Evolutionary conservation across 2,113 vertebrate species (phyloP), one percentile per base, ranked within the genome.

Genomic region (Nannospalax galili): DNA sequence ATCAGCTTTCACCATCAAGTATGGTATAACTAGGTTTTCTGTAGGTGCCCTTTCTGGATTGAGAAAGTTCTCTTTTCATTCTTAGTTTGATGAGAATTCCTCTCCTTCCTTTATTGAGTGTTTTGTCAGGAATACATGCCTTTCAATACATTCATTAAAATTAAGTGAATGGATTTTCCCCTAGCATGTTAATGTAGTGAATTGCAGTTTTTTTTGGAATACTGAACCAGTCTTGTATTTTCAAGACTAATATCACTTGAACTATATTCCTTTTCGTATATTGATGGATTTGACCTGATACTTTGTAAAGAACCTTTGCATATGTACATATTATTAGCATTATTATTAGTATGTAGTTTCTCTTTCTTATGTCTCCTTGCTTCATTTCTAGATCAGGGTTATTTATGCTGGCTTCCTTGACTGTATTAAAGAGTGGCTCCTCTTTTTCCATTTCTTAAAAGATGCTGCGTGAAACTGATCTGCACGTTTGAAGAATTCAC

Each of bases 351-450:
- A 20, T 17, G 28, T 58, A 70, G 14, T 24, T 86, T 70, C 9
- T 75, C 70, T 91, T 87, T 42, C 56, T 91, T 70, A 5, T 52
- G 40, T 90, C 32, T 56, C 37, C 56, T 62, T 86, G 74, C 32
- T 60, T 90, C 64, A 11, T 73, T 96, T 89, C 93, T 67, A 12
- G 73, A 32, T 73, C 4, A n/a, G 45, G n/a, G 4, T 84, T 92
- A 48, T 92, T 95, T 90, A 45, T 92, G 48, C 24, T 60, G 81
- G 30, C 78, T 7, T 73, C 28, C 52, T 84, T 95, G 73, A 88
- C 56, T 90, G 40, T 80, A 35, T 75, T 69, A 65, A 60, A 42
- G 90, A 88, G 26, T 72, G 10, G 78, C 65, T 72, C 4, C 28
- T 86, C 9, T 84, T 67, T n/a, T 12, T 67, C 30, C 4, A 6